Base-by-base conservation (phyloP, 2,113 vertebrate species). In the Garra rufa region DNA sequence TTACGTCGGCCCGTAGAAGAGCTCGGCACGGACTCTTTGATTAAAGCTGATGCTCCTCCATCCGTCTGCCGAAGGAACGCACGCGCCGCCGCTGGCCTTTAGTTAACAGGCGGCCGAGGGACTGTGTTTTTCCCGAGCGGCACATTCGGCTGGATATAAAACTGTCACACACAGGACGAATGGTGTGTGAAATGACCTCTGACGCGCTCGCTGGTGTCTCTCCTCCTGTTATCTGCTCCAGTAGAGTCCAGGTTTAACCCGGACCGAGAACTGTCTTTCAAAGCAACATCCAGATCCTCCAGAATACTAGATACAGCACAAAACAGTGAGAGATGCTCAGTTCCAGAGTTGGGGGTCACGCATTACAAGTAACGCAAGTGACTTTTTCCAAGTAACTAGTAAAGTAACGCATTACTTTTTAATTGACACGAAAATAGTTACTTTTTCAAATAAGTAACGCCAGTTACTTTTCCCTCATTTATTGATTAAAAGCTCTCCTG, bases 91-190 rank as follows among this genome's bases (percentile, higher is more conserved):
- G n/a, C n/a, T 59, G 76, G 55, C 76, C 76, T 61, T 63, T 63
- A 63, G 76, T 79, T 63, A 79, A 61, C 76, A 26, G n/a, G 7
- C 52, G 8, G n/a, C 8, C 15, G 8, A 24, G 24, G 55, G 55
- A 61, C 55, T 19, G 55, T 21, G 34, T 24, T 38, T 59, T 44
- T 38, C 41, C 61, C 65, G 0, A 2, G 52, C 10, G 52, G 81
- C 52, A 74, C 81, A 75, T 24, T 26, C 63, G 78, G 74, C 63
- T 43, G 52, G 81, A 82, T 76, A 76, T 78, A 83, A 86, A 86
- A 9, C 80, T 73, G 50, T 78, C 73, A 83, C 74, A 55, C 74
- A 63, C 50, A 41, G 55, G 50, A 77, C 15, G 74, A 86, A 61
- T 38, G 65, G 74, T 61, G 80, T 82, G 79, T 76, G 84, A 85